Conservation (phyloP, 23 tunicate genomes). For the Phallusia fumigata region DNA sequence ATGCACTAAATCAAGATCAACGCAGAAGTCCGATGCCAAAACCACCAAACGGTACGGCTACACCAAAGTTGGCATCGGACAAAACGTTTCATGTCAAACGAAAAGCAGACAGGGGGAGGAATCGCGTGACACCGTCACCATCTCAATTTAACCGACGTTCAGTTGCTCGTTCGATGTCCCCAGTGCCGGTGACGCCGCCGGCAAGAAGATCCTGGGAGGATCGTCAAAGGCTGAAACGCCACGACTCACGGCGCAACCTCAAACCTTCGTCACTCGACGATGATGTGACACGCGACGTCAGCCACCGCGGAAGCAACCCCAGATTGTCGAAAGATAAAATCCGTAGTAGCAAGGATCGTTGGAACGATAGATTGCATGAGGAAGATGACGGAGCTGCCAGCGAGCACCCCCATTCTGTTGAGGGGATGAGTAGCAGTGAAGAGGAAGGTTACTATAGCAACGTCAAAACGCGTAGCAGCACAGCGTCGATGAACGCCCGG, state of each 20-base stretch:
- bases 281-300: not conserved
- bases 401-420: not conserved
- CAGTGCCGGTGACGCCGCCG: not conserved
- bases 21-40: too few relatives aligned
- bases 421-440: not conserved
- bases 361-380: not conserved
- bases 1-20: not conserved
- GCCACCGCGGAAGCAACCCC: not conserved
- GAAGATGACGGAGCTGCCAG: not conserved
- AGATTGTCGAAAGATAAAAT: not conserved
- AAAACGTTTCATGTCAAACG: not conserved
- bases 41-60: not conserved
- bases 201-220: slow-evolving; percentile 5
- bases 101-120: not conserved
- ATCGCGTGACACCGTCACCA: not conserved
- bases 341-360: not conserved
- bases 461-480: slow-evolving; percentile 5
- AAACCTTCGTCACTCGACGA: not conserved
- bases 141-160: not conserved
- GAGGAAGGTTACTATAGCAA: slow-evolving; percentile 10
- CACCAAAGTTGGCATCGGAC: not conserved
- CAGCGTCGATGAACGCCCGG: not conserved
- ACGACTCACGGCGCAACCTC: not conserved
- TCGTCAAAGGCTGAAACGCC: not conserved
- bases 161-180: not conserved